Percentiles rank a stretch among this genome's conserved stretches.
These are phyloP conservation scores for Pampusana beccarii DNA, from an alignment of 2,113 vertebrate genomes.

Conservation along the genomic window DNA sequence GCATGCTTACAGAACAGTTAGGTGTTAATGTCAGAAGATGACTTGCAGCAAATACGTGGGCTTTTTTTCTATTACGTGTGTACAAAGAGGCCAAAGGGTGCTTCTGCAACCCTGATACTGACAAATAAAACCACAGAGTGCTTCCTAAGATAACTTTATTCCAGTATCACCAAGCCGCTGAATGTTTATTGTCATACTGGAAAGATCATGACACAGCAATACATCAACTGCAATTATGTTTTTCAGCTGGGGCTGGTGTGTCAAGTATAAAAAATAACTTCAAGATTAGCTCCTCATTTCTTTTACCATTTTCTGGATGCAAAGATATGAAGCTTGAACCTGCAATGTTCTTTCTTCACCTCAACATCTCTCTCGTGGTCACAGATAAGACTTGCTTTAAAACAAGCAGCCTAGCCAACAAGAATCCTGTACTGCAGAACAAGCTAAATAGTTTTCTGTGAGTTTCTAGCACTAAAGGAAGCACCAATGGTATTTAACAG, in stretches of 20 bases:
- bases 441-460: neutral
- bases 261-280: neutral
- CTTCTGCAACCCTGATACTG: neutral
- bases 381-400: neutral
- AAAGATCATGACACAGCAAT: neutral
- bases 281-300: neutral
- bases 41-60: neutral
- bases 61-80: neutral
- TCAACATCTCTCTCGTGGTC: neutral
- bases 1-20: neutral
- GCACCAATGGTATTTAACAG: neutral
- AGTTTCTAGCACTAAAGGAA: neutral
- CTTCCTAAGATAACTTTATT: neutral
- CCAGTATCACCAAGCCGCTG: neutral
- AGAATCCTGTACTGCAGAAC: neutral
- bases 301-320: neutral
- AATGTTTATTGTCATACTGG: neutral
- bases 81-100: neutral
- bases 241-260: neutral
- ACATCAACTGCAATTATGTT: neutral
- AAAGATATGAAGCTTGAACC: neutral
- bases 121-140: neutral
- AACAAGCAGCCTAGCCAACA: neutral
- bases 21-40: neutral
- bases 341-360: neutral